These are phyloP conservation scores for Aegithalos caudatus DNA, from an alignment of 2,113 vertebrate species.

Conservation along the genomic window DNA sequence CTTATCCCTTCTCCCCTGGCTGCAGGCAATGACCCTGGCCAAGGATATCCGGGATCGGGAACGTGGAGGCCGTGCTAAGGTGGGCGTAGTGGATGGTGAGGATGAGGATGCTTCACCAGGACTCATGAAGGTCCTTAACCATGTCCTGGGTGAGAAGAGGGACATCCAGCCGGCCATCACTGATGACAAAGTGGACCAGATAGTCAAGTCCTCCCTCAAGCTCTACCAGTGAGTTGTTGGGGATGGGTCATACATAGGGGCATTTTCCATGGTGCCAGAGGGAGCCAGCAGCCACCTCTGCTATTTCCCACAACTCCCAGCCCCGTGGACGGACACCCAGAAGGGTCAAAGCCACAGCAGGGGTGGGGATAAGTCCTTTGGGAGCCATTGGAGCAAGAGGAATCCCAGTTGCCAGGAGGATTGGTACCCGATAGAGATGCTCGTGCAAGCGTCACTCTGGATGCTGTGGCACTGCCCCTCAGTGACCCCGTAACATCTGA, in stretches of 20 bases:
- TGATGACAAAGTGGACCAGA: conserved; percentile 78
- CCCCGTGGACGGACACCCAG: not conserved
- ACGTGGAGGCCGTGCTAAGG: conserved; percentile 79
- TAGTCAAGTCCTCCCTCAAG: conserved; percentile 75
- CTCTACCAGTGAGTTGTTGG: conserved; percentile 81
- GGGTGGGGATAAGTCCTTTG: not conserved
- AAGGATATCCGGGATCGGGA: conserved; percentile 89
- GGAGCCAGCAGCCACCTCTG: not conserved
- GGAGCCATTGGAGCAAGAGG: not conserved
- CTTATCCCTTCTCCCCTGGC: not conserved
- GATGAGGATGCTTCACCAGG: conserved; percentile 57
- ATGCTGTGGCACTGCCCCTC: not conserved
- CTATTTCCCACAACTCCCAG: not conserved
- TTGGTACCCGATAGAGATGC: not conserved
- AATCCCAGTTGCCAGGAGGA: not conserved
- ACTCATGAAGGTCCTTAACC: conserved; percentile 78
- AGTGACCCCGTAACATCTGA: not conserved
- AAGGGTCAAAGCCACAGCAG: not conserved
- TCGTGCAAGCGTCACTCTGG: rapidly evolving
- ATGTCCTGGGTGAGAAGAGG: conserved; percentile 71
- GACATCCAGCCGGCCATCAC: conserved; percentile 72
- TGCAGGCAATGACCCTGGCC: conserved; percentile 82
- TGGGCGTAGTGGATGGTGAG: conserved; percentile 82
- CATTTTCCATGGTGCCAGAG: not conserved
- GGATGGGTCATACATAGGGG: rapidly evolving